Evolutionary conservation across 2,113 vertebrate genomes (phyloP).

Genomic region (Apus apus): DNA sequence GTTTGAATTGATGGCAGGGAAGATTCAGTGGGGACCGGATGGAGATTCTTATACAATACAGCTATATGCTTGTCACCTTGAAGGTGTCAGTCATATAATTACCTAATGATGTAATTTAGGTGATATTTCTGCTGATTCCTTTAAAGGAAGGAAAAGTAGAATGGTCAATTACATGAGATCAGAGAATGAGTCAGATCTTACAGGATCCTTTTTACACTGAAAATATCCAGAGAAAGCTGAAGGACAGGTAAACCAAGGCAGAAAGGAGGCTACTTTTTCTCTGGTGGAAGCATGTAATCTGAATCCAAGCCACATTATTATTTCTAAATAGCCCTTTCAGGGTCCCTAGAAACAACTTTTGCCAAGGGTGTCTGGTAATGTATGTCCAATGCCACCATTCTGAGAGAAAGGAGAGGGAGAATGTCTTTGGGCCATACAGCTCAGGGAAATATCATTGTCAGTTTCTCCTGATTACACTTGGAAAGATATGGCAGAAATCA

Average conservation of each 20-base stretch:
- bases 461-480: neutral
- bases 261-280: neutral
- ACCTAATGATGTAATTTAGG: neutral
- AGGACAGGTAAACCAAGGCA: neutral
- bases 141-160: neutral
- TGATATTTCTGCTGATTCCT: neutral
- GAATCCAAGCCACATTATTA: neutral
- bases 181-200: neutral
- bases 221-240: neutral
- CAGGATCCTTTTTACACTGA: neutral
- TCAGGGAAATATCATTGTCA: neutral
- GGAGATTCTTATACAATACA: neutral
- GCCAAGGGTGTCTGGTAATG: neutral
- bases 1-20: neutral
- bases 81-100: neutral
- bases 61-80: neutral
- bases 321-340: neutral
- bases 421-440: neutral
- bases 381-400: neutral
- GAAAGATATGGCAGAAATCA: neutral
- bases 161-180: neutral
- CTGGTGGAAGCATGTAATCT: neutral
- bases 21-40: neutral
- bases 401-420: neutral
- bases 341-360: neutral